These are phyloP conservation scores for Microcebus ravelobensis DNA, from an alignment of 2,113 vertebrate genomes.

Conservation along the genomic window DNA sequence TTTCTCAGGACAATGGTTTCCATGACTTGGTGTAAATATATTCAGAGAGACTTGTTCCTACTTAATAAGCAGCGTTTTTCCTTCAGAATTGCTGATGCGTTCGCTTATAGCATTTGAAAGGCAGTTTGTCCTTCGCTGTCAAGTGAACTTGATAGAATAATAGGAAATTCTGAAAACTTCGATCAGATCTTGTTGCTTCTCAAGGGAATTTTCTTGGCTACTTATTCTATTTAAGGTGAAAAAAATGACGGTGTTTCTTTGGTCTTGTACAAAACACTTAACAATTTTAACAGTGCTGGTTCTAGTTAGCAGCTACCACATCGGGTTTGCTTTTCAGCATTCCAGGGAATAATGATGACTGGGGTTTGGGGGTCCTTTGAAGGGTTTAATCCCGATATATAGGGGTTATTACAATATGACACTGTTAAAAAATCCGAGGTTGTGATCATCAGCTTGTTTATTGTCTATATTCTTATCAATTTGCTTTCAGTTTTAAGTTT, in stretches of 20 bases:
- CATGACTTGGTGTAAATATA: slow-evolving; percentile 77
- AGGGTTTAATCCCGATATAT: neutral
- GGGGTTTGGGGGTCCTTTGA: neutral
- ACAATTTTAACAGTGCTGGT: neutral
- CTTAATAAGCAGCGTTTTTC: slow-evolving; percentile 72
- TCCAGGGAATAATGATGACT: accelerated
- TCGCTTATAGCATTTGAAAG: slow-evolving; percentile 71
- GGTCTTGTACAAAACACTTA: neutral
- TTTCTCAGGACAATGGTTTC: slow-evolving; percentile 76
- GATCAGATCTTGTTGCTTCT: slow-evolving; percentile 46
- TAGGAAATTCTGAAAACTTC: slow-evolving; percentile 72
- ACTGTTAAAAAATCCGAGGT: neutral
- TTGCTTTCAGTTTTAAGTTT: neutral
- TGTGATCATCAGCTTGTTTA: neutral
- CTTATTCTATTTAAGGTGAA: slow-evolving; percentile 21
- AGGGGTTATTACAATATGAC: neutral
- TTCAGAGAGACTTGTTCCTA: slow-evolving; percentile 65
- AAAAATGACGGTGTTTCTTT: neutral
- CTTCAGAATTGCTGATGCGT: slow-evolving; percentile 69
- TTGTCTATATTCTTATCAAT: neutral
- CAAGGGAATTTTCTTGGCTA: slow-evolving; percentile 16
- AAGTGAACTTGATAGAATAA: slow-evolving; percentile 71
- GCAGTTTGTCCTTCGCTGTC: slow-evolving; percentile 75
- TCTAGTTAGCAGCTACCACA: neutral
- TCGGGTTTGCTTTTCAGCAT: neutral